Base-by-base conservation (phyloP, 2,797 vertebrate genomes). In the Oceanodroma leucorhoa region DNA sequence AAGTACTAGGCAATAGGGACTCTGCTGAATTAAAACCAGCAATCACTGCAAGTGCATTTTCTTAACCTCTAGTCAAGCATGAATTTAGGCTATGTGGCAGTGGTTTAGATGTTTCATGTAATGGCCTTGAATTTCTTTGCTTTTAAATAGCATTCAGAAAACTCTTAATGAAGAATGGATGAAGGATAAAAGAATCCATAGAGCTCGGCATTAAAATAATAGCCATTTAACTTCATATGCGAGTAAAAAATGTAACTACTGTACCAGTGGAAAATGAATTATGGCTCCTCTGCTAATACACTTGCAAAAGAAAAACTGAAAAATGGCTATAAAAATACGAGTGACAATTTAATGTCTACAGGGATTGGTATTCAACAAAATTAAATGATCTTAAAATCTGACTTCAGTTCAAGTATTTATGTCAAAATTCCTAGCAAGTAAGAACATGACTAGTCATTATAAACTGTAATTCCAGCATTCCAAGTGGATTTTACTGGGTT, bases 341-440 rank as follows among this genome's bases (percentile, higher is more conserved):
- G 36, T 41, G 48, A 53, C 77, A 53, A 69, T 65, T 83, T 91
- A 82, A 87, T 70, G 57, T 83, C 78, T 93, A 30, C 22, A 41
- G 24, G 18, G 65, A 88, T 64, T 89, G 76, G 79, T 77, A 62
- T 85, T 73, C 77, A 87, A 80, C 67, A 91, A 89, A 97, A 94
- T 54, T 57, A 87, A 91, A 83, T 62, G 21, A 87, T 81, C 73
- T 82, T 92, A 83, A 81, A 83, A 87, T 58, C 65, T 93, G 81
- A 95, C 90, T 96, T 87, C 30, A 65, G 62, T 95, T 94, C 91
- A 96, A 96, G 91, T 91, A 96, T 85, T 95, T 94, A 94, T 93
- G 87, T 87, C 91, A 89, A 90, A 92, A 96, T 95, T 96, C 94
- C 90, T 95, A 89, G 84, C 97, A 97, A 95, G 97, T 93, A 96